Evolutionary conservation across 1,140 invertebrate species (phyloP).

Genomic region (Aleiodes sp.): DNA sequence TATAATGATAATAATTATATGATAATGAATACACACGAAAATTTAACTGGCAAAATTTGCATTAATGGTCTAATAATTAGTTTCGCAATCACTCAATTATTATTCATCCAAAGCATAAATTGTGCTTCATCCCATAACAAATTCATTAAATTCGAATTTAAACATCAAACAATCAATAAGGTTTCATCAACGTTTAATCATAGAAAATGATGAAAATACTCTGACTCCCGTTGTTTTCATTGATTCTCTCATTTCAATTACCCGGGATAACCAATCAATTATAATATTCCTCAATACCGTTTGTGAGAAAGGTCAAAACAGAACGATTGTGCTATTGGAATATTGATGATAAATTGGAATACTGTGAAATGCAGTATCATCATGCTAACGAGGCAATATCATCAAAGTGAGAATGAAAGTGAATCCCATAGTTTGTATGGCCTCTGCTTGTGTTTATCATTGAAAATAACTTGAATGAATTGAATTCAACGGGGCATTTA

Average conservation of each 20-base stretch:
- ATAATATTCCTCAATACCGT: neutral
- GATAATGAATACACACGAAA: neutral
- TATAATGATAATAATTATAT: neutral
- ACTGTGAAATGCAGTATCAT: neutral
- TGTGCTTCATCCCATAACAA: neutral
- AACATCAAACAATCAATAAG: too few relatives aligned
- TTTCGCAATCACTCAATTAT: neutral
- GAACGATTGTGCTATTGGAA: neutral
- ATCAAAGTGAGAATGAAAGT: neutral
- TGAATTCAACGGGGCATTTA: too few relatives aligned
- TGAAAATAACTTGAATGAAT: too few relatives aligned
- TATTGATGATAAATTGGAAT: neutral
- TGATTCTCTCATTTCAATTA: neutral
- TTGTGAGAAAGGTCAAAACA: neutral
- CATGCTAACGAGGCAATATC: neutral
- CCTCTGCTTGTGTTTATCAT: neutral
- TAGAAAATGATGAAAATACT: neutral
- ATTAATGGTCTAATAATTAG: neutral
- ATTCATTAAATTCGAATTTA: neutral
- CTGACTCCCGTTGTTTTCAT: neutral
- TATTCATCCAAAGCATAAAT: neutral
- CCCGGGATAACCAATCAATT: neutral
- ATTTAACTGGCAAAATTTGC: neutral
- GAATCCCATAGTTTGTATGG: too few relatives aligned
- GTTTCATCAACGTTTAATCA: conserved; percentile 1